Base-by-base conservation (phyloP, 2,888 invertebrate genomes). In the Vesta saturnalis region DNA sequence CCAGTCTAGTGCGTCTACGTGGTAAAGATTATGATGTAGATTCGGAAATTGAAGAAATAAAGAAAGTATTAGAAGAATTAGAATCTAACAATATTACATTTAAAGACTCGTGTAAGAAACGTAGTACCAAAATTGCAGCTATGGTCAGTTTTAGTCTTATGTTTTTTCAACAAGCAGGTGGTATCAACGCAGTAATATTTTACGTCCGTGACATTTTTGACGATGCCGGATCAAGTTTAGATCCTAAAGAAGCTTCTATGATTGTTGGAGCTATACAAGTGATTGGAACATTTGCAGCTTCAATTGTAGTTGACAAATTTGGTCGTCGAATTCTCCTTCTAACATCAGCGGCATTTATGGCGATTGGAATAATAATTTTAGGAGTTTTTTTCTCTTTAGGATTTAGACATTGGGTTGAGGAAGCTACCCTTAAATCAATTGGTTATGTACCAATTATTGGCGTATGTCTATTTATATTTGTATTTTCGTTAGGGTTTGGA, bases 111-210 rank as follows among this genome's bases (percentile, higher is more conserved):
- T 54, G 70, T 1, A 57, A 57, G 49, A 72, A 90, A 60, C 89
- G 85, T 72, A 88, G 89, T 0, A 89, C 92, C 0, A 81, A 89
- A 22, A 91, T 89, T 79, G 92, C 92, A 0, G 83, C 93, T 1
- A 66, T 90, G 12, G 92, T 94, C 67, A 90, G 90, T 72, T 90
- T 92, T 79, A 90, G 91, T 1, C 86, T 96, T 5, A 96, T 96
- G 95, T 85, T 95, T 77, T 94, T 96, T 85, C 97, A 97, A 80
- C 96, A 96, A 81, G 85, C 95, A 64, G 90, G 92, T 69, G 94
- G 94, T 43, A 90, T 94, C 59, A 95, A 95, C 77, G 93, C 93
- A 0, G 91, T 95, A 4, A 92, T 95, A 72, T 93, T 95, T 82
- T 94, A 94, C 78, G 89, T 92, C 0, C 88, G 89, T 0, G 82